Evolutionary conservation across 2,113 vertebrate genomes (phyloP), one percentile per base, ranked within the genome.

Genomic region (Scytalopus superciliaris): DNA sequence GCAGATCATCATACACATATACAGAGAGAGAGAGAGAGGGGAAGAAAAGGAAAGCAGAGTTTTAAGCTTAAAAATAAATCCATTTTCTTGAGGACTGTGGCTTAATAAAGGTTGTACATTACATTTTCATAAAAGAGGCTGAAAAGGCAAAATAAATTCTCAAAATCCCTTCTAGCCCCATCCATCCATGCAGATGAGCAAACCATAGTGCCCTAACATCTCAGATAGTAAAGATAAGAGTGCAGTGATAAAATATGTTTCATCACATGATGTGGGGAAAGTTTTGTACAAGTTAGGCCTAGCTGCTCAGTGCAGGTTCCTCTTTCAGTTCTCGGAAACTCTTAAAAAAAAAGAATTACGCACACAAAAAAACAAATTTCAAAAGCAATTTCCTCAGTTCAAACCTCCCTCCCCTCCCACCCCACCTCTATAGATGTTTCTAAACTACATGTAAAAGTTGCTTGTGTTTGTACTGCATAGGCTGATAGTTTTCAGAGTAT

Each of bases 251-350:
- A 92, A 93, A 93, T 57, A 31, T 7, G 2, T 56, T 92, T 96
- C 40, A 78, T 66, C 93, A 80, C 79, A 89, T 9, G 3, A 49
- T 89, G 45, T 81, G 95, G 56, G 79, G 75, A 96, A 97, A 95
- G 83, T 93, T 85, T 94, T 74, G 72, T 63, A 82, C 40, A 89
- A 90, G 27, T 59, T 79, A 64, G 37, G 22, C 55, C 56, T 79
- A 93, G 86, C 44, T 72, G 24, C 44, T 93, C 25, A 39, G 33
- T 33, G 28, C n/a, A 81, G 55, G 93, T 97, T 96, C 96, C 95
- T 94, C 96, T 96, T 97, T 97, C 95, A 81, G 53, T 95, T 96
- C 92, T 94, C 83, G 78, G 88, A 95, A 94, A 84, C 33, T 44
- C 21, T 89, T 95, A 39, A 39, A 0, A 50, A 94, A 89, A 94